Percentiles rank a stretch among this genome's conserved stretches.
These are phyloP conservation scores for Sturmia bella DNA, from an alignment of 2,888 invertebrate species.

Conservation along the genomic window DNA sequence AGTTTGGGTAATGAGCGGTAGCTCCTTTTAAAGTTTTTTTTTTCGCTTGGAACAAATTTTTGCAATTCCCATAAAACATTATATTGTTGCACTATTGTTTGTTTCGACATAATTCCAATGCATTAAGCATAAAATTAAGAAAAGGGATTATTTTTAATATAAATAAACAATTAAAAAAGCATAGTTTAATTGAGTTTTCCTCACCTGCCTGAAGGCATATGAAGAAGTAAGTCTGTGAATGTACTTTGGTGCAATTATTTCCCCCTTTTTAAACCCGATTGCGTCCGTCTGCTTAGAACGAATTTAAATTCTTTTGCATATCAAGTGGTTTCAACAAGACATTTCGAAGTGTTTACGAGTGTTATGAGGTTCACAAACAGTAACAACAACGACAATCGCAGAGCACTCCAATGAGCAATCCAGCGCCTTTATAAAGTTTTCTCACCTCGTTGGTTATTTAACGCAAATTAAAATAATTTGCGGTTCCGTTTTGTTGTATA, in stretches of 20 bases:
- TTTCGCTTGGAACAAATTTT: not conserved
- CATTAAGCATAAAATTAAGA: constrained; percentile 48
- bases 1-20: too few relatives aligned
- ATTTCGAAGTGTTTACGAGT: constrained; percentile 47
- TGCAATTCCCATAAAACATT: not conserved
- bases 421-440: constrained; percentile 65
- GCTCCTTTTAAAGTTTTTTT: constrained; percentile 21
- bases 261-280: constrained; percentile 38
- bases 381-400: constrained; percentile 15
- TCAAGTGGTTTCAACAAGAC: constrained; percentile 51
- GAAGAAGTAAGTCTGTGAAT: not conserved
- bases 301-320: constrained; percentile 54
- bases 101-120: constrained; percentile 22
- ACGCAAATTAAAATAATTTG: constrained; percentile 74
- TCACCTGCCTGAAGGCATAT: constrained; percentile 55
- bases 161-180: constrained; percentile 37
- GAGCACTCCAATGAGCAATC: constrained; percentile 26
- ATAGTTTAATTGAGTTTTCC: constrained; percentile 54
- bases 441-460: constrained; percentile 73
- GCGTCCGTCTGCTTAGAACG: constrained; percentile 25
- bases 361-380: constrained; percentile 40
- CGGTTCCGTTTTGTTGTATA: constrained; percentile 70
- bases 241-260: constrained; percentile 43
- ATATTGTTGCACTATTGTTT: constrained; percentile 27
- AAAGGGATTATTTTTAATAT: constrained; percentile 22